Conservation (phyloP, 2,888 invertebrate species). For the Pollenia angustigena region DNA sequence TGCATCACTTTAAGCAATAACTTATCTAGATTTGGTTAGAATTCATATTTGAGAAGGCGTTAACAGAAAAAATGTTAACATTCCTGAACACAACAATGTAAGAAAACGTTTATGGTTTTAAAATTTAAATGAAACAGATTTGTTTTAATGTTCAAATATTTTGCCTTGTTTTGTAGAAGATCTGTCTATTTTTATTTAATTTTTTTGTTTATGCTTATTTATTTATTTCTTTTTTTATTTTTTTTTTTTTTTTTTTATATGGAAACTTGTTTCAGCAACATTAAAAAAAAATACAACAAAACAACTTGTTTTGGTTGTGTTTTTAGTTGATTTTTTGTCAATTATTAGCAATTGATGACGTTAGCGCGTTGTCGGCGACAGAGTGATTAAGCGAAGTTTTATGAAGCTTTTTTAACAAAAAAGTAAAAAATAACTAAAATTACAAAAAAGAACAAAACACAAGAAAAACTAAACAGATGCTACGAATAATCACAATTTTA, state of each 20-base stretch:
- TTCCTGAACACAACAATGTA: constrained; percentile 8
- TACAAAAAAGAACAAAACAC: constrained; percentile 22
- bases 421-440: constrained; percentile 8
- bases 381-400: constrained; percentile 22
- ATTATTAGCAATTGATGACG: constrained; percentile 70
- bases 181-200: not conserved
- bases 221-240: constrained; percentile 10
- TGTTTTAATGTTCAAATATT: constrained; percentile 56
- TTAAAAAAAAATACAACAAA: constrained; percentile 53
- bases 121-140: constrained; percentile 1
- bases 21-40: constrained; percentile 27
- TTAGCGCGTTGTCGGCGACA: constrained; percentile 44
- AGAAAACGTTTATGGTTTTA: constrained; percentile 18
- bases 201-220: not conserved
- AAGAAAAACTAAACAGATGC: constrained; percentile 56
- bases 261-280: constrained; percentile 68
- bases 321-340: constrained; percentile 25
- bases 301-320: constrained; percentile 47
- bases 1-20: constrained; percentile 60
- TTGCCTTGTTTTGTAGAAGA: constrained; percentile 62
- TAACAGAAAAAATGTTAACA: constrained; percentile 34
- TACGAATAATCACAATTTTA: constrained; percentile 62
- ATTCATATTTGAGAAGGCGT: constrained; percentile 56
- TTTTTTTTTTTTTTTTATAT: constrained; percentile 32
- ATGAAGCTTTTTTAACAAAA: constrained; percentile 56